Evolutionary conservation across 2,888 invertebrate genomes (phyloP), one percentile per base, ranked within the genome.

Genomic region (Lottia scabra): DNA sequence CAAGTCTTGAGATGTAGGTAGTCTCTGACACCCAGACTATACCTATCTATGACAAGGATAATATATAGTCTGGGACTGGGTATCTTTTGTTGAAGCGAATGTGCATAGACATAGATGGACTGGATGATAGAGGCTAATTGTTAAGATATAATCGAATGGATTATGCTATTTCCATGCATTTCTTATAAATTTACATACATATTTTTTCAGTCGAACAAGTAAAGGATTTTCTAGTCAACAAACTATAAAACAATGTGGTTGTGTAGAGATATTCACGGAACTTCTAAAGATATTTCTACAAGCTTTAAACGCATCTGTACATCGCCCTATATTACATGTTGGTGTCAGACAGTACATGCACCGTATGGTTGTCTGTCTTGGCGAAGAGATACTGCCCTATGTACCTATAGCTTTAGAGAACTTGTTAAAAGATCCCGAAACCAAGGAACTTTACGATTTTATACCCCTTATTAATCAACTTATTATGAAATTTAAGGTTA

Each of bases 281-380:
- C 89, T 91, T n/a, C 83, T 92, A 69, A 84, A 90, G 68, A 87
- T 91, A 44, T 92, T 92, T 84, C 85, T 92, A 16, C 86, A 87
- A 56, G 90, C 91, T 15, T 85, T 92, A 67, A 89, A 90, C 65
- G 82, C 83, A 6, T 87, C 88, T 0, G 78, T 81, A 3, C 88
- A 88, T 68, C 83, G 87, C 12, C 84, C 79, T 46, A 75, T 82
- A 27, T 80, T 89, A n/a, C 88, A 88, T 73, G 77, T 90, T 65
- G 91, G 91, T 6, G 90, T 92, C 16, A 87, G 92, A 0, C 92
- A 92, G 85, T 91, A 91, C 81, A 84, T 92, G 72, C 92, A 92
- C 83, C 89, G 92, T 43, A 91, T 92, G 90, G 91, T 92, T 27
- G 91, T 92, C 30, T 92, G 92, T 79, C 82, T 92, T 74, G 92